Evolutionary conservation across 2,113 vertebrate species (phyloP), one percentile per base, ranked within the genome.

Genomic region (Bubo blakistoni): DNA sequence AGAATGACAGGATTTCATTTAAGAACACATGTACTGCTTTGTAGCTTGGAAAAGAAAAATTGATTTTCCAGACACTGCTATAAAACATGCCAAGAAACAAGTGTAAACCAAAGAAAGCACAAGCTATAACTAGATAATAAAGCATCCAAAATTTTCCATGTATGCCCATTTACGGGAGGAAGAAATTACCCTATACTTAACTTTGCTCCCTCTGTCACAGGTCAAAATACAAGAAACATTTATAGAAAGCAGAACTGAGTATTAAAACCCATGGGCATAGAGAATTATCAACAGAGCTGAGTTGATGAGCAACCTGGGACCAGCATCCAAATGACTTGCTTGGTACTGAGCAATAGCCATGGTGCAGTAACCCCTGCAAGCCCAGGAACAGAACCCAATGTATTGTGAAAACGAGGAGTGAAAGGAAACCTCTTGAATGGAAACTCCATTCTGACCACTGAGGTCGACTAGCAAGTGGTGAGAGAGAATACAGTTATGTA

Each of bases 21-120:
- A 94, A 95, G 65, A 92, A 84, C 57, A 82, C 57, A 7, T 59
- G 86, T 34, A 76, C 85, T 86, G 65, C 83, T 79, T 87, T 80
- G 84, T 65, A 76, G 87, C 85, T 94, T 80, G 61, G 49, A 76
- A 59, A 95, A 95, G 95, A 96, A 95, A 96, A 97, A 96, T 93
- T 22, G 66, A 77, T 96, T 96, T 96, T 96, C 96, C 93, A 96
- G 91, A 58, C 95, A 84, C 30, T 70, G 66, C 88, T 78, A 52
- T 89, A 95, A 96, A 92, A 82, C 82, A 90, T 54, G 86, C 73
- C 94, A 95, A 71, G 88, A 92, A 71, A 65, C 55, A 73, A 88
- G 87, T 65, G 52, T 89, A 94, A 88, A 96, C 18, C 76, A 92
- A 73, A 86, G 79, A 59, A 91, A 91, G 91, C 47, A 87, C 46